Evolutionary conservation across 2,113 vertebrate genomes (phyloP), one percentile per base, ranked within the genome.

Genomic region (Phocoena phocoena): DNA sequence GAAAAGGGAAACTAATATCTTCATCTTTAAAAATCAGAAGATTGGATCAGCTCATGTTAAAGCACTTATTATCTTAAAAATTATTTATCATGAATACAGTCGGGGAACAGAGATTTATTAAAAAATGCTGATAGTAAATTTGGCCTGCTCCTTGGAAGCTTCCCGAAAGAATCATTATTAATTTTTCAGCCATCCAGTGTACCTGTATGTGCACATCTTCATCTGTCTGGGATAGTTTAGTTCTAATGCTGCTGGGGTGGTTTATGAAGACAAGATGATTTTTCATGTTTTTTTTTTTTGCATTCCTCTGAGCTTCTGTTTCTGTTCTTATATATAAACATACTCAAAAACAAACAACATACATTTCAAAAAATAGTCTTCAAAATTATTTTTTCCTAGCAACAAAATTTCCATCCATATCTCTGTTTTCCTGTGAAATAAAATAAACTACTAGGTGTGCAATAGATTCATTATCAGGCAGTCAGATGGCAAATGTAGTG

Each of bases 351-450:
- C 3, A 89, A 60, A 85, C 33, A 93, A 81, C 33, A 62, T 21
- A 81, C 2, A 38, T 80, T 94, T 96, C 12, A 88, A 93, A 95
- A 93, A 80, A 60, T 77, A 38, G 41, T 82, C 8, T 87, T 41
- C 71, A 87, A 87, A n/a, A 13, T 47, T 77, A 73, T 76, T 80
- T 80, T 92, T 92, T 77, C 31, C 38, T 65, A 89, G 68, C 25
- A 67, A n/a, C 33, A 63, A 74, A 74, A 87, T 92, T 90, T 95
- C 53, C 26, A 71, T 77, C 50, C 62, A 58, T 73, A 41, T 85
- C 50, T 95, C 70, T 73, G 1, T 90, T 94, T 92, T 86, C 47
- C 79, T 96, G 21, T 76, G 36, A 82, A 96, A 76, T 92, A 88
- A 67, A 94, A 91, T 65, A 90, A 82, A 65, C 62, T 63, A 36